phyloP scores from a whole-genome alignment of 2,888 invertebrate species.

The Sphaeridia pumilis region DNA sequence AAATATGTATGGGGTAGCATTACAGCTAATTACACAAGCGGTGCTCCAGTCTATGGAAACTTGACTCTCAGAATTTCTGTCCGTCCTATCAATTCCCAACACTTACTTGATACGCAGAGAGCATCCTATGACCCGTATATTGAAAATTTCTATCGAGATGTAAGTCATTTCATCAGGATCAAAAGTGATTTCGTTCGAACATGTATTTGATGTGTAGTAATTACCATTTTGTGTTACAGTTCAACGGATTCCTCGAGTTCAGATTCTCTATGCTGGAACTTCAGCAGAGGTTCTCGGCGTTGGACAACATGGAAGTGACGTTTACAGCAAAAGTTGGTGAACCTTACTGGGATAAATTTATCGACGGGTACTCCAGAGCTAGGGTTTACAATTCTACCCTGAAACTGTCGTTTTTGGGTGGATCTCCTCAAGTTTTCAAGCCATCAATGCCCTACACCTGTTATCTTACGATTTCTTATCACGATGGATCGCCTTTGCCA shows the following conservation, averaged over 20 bases:
- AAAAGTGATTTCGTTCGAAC: too few species aligned
- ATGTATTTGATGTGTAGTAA: too few species aligned
- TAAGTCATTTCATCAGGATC: too few species aligned
- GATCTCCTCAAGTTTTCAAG: constrained; percentile 85
- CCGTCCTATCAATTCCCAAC: constrained; percentile 47
- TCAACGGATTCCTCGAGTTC: constrained; percentile 78
- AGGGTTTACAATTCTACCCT: constrained; percentile 78
- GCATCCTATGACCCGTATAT: constrained; percentile 16
- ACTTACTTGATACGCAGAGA: constrained; percentile 1
- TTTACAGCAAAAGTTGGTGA: constrained; percentile 81
- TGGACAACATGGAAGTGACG: constrained; percentile 67
- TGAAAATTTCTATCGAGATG: constrained; percentile 21
- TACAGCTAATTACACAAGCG: constrained; percentile 91
- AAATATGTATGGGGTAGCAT: constrained; percentile 70
- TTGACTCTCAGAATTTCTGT: constrained; percentile 71
- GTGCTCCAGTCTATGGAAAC: constrained; percentile 79
- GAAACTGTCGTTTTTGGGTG: constrained; percentile 66
- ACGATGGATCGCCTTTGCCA: constrained; percentile 73
- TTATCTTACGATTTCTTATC: constrained; percentile 77
- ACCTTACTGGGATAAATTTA: constrained; percentile 67
- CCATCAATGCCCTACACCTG: constrained; percentile 82
- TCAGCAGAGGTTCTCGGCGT: constrained; percentile 51
- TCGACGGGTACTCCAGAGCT: constrained; percentile 76
- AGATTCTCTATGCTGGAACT: constrained; percentile 73
- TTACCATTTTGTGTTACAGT: constrained; percentile 52